phyloP scores from a whole-genome alignment of 1,140 invertebrate species.

The Tenebrio molitor region DNA sequence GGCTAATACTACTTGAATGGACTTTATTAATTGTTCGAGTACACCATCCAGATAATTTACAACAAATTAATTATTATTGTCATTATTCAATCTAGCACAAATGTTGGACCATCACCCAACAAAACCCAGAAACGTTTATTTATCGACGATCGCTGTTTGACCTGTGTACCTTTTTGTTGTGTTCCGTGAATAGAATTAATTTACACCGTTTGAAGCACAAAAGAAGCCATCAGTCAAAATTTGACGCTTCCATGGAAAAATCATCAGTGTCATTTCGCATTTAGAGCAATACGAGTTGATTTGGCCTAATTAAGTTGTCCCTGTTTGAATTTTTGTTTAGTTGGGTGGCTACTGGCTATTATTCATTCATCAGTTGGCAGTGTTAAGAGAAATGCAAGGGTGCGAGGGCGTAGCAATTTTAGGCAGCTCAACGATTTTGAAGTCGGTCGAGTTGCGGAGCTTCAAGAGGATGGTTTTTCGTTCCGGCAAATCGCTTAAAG shows the following conservation, averaged over 20 bases:
- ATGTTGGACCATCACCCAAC: too few relatives aligned
- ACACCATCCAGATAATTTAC: conserved; percentile 12
- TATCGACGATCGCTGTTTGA: too few relatives aligned
- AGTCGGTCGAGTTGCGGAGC: conserved; percentile 12
- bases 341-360: too few relatives aligned
- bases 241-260: background rate
- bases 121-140: too few relatives aligned
- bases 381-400: conserved; percentile 28
- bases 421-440: conserved; percentile 39
- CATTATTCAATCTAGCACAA: too few relatives aligned
- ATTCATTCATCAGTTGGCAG: conserved; percentile 1
- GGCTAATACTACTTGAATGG: conserved; percentile 35
- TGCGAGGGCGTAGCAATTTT: conserved; percentile 37
- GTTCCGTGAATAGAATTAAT: too few relatives aligned
- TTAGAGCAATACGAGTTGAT: too few relatives aligned
- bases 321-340: too few relatives aligned
- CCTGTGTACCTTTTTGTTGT: too few relatives aligned
- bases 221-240: conserved; percentile 18
- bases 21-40: conserved; percentile 34
- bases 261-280: too few relatives aligned
- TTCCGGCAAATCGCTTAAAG: conserved; percentile 38
- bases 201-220: background rate
- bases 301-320: too few relatives aligned
- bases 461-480: conserved; percentile 33
- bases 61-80: too few relatives aligned